phyloP scores from a whole-genome alignment of 2,797 vertebrate genomes.

The Thalassophryne amazonica region DNA sequence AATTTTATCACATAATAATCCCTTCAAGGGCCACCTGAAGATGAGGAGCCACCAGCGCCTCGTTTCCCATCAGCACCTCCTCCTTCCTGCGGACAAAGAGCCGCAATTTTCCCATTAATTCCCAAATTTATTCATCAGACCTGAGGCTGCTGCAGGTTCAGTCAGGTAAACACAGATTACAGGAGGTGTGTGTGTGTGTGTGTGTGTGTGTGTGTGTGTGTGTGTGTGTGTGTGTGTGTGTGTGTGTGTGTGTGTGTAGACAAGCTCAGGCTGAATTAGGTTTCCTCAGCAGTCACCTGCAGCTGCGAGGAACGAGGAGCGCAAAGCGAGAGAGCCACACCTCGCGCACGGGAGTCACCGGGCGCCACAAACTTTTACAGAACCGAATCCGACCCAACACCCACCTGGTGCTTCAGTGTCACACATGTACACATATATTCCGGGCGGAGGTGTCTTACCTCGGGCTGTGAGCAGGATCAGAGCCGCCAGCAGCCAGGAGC shows the following conservation, averaged over 20 bases:
- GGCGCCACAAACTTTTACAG: slow-evolving; percentile 25
- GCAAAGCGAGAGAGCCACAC: slow-evolving; percentile 57
- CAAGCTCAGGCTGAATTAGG: slow-evolving; percentile 63
- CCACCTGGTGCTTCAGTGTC: no score
- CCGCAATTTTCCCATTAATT: neutral
- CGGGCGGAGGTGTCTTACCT: slow-evolving; percentile 61
- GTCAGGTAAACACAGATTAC: slow-evolving; percentile 60
- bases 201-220: no score
- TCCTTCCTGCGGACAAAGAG: slow-evolving; percentile 45
- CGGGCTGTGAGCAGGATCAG: slow-evolving; percentile 45
- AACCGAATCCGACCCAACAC: no score
- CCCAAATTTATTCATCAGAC: neutral
- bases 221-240: no score
- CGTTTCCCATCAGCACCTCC: slow-evolving; percentile 32
- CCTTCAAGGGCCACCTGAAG: slow-evolving; percentile 15
- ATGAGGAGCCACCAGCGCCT: neutral
- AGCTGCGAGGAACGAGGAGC: slow-evolving; percentile 36
- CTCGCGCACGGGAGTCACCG: slow-evolving; percentile 38
- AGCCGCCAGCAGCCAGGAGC: slow-evolving; percentile 40
- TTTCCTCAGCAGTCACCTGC: slow-evolving; percentile 64
- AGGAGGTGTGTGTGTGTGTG: slow-evolving; percentile 37
- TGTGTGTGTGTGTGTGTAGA: no score
- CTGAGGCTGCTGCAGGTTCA: neutral
- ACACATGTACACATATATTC: no score
- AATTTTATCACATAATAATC: no score